Evolutionary conservation across 2,113 vertebrate genomes (phyloP).

Genomic region (Leptobrachium ailaonicum): DNA sequence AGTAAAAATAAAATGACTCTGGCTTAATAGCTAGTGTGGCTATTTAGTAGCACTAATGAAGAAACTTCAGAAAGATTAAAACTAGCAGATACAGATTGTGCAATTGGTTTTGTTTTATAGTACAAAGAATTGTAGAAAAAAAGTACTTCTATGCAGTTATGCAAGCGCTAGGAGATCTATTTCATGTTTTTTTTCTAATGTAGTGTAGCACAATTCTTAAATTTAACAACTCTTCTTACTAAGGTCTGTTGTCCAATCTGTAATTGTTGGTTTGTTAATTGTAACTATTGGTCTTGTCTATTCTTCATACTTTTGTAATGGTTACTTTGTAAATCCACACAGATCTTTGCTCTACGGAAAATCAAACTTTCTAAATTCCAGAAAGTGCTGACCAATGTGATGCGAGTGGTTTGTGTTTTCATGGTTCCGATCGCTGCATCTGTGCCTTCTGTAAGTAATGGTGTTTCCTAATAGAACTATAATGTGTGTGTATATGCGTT

Average conservation of each 20-base stretch:
- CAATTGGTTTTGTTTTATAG: too few species aligned
- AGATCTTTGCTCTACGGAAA: constrained; percentile 82
- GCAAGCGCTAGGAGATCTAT: too few species aligned
- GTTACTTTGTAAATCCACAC: constrained; percentile 22
- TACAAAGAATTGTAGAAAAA: too few species aligned
- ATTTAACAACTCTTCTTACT: not conserved
- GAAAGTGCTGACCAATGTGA: constrained; percentile 66
- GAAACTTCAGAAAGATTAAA: not conserved
- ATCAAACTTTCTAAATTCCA: constrained; percentile 69
- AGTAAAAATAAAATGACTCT: too few species aligned
- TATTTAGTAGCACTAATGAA: too few species aligned
- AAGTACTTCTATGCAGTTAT: too few species aligned
- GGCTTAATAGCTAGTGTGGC: too few species aligned
- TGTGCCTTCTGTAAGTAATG: constrained; percentile 82
- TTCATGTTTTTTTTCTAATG: not conserved
- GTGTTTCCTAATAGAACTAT: too few species aligned
- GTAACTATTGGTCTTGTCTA: not conserved
- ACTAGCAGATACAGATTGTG: not conserved
- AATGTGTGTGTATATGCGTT: too few species aligned
- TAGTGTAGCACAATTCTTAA: not conserved
- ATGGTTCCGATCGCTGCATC: constrained; percentile 88
- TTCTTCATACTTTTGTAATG: not conserved
- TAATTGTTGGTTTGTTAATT: too few species aligned
- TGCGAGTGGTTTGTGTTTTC: constrained; percentile 73
- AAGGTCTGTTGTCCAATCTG: not conserved